Conservation (phyloP, 2,797 vertebrate genomes). For the Ctenosaura bakeri region DNA sequence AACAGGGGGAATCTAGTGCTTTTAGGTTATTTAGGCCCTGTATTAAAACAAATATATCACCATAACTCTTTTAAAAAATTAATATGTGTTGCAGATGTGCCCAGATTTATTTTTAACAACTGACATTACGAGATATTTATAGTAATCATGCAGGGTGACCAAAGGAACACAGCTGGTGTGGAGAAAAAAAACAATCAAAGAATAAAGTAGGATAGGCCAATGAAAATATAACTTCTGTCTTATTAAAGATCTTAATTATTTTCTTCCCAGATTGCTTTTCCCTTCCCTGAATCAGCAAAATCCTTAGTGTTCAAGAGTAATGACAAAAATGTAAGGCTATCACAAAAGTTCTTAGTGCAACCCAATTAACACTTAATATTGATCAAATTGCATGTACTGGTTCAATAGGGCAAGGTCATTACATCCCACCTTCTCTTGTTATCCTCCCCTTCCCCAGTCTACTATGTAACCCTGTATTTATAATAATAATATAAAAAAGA, state of each 20-base stretch:
- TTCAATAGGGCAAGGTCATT: constrained; percentile 71
- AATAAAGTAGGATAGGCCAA: not conserved
- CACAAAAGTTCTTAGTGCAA: constrained; percentile 60
- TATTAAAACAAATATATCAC: no score
- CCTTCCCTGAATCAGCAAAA: constrained; percentile 45
- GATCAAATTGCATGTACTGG: constrained; percentile 70
- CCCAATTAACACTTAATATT: constrained; percentile 66
- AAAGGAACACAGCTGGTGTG: constrained; percentile 22
- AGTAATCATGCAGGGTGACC: not conserved
- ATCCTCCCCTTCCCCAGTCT: not conserved
- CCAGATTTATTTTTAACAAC: not conserved
- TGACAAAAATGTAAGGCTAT: constrained; percentile 62
- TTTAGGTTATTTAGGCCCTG: no score
- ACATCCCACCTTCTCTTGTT: constrained; percentile 55
- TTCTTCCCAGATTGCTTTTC: constrained; percentile 2
- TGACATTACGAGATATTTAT: not conserved
- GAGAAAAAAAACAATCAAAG: no score
- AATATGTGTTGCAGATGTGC: not conserved
- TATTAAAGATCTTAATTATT: not conserved
- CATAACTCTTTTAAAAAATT: not conserved
- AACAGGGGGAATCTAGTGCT: no score
- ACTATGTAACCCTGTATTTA: constrained; percentile 43
- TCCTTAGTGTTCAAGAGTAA: constrained; percentile 22
- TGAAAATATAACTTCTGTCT: constrained; percentile 6
- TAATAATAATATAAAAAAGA: constrained; percentile 35